phyloP scores from a whole-genome alignment of 2,797 vertebrate species.

The Epinephelus awoara region DNA sequence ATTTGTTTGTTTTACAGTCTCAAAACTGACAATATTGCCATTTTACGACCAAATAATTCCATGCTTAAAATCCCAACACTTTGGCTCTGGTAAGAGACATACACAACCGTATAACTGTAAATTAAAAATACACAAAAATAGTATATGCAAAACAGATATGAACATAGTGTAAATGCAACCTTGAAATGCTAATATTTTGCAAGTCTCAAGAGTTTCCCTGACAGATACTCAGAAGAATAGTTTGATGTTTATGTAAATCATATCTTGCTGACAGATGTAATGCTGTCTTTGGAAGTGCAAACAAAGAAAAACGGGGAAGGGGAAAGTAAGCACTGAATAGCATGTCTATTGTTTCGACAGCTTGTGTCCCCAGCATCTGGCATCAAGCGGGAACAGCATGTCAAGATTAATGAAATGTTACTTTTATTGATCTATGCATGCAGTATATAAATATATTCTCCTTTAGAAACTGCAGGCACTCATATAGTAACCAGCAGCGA shows the following conservation, averaged over 20 bases:
- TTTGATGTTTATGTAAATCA: constrained; percentile 87
- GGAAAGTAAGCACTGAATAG: constrained; percentile 73
- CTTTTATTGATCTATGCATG: constrained; percentile 80
- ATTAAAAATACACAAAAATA: constrained; percentile 71
- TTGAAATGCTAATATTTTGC: constrained; percentile 85
- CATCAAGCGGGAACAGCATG: constrained; percentile 79
- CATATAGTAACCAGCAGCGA: constrained; percentile 51
- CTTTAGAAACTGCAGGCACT: constrained; percentile 57
- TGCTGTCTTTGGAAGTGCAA: constrained; percentile 80
- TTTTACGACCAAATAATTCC: constrained; percentile 21
- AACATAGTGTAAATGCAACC: constrained; percentile 81
- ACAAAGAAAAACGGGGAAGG: constrained; percentile 78
- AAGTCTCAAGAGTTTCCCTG: constrained; percentile 81
- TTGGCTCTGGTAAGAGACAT: constrained; percentile 44
- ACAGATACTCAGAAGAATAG: constrained; percentile 79
- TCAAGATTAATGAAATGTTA: constrained; percentile 84
- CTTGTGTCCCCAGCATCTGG: constrained; percentile 82
- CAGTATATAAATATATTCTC: constrained; percentile 77
- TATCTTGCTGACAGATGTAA: constrained; percentile 84
- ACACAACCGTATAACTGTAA: constrained; percentile 35
- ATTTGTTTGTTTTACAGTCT: background rate
- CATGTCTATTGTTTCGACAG: constrained; percentile 82
- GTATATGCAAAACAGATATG: constrained; percentile 77
- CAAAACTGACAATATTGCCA: background rate
- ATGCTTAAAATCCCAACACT: constrained; percentile 21